Base-by-base conservation (phyloP, 2,888 invertebrate genomes). In the Diaprepes abbreviatus region DNA sequence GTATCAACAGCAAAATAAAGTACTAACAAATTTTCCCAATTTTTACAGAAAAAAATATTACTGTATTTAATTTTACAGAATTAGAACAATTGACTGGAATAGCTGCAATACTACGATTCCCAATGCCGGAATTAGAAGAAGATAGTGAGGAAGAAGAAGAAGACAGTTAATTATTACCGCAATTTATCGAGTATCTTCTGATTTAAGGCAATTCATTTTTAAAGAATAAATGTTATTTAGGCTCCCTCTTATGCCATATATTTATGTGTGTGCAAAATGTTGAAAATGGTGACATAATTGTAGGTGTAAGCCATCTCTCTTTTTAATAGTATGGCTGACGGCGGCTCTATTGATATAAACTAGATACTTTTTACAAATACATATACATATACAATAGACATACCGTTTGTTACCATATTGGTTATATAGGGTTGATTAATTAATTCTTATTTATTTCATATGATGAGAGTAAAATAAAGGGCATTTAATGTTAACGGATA, bases 61-160 rank as follows among this genome's bases (percentile, higher is more conserved):
- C n/a, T n/a, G n/a, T n/a, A n/a, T n/a, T n/a, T n/a, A n/a, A n/a
- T n/a, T 75, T 86, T 87, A 9, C 85, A 97, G 97, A 98, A 87
- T 85, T 99, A 74, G 94, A 95, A 70, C 96, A 97, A 83, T 86
- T 99, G 68, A 97, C 98, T 2, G 99, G 99, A 14, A 88, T 99
- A 70, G 98, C 98, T 35, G 99, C 98, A 40, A 90, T 99, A 76
- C 86, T 99, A 66, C 89, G 98, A 70, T 98, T 98, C 84, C 97
- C 97, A 1, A 96, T 97, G 94, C 94, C 95, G 0, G 97, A 97
- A 83, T 85, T 97, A 12, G 96, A 96, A 58, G 91, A 90, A 38
- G 79, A 79, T 55, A 85, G 85, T 21, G 89, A 89, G 19, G 89
- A 87, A 50, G 87, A 87, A 45, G 81, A 81, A 71, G 35, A 33